These are phyloP conservation scores for Chromis chromis DNA, from an alignment of 2,797 vertebrate species.

Conservation along the genomic window DNA sequence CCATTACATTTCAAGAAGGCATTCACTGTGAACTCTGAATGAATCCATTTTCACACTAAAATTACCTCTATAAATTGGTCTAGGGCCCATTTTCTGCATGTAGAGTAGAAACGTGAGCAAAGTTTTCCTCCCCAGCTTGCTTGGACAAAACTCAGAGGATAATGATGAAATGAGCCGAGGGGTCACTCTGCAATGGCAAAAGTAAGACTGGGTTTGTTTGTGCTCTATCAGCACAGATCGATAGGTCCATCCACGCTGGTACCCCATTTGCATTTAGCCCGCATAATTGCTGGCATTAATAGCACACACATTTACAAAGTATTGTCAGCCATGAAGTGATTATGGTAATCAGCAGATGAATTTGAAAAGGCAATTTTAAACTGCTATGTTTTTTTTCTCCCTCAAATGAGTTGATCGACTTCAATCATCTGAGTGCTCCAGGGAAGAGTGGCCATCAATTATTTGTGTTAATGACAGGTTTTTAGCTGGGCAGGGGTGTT, in stretches of 20 bases:
- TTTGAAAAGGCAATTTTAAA: slow-evolving; percentile 75
- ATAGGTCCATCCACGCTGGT: slow-evolving; percentile 41
- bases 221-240: slow-evolving; percentile 53
- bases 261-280: slow-evolving; percentile 76
- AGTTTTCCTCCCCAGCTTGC: slow-evolving; percentile 45
- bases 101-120: slow-evolving; percentile 26
- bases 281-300: slow-evolving; percentile 82
- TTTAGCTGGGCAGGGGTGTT: slow-evolving; percentile 54
- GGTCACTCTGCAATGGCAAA: slow-evolving; percentile 23
- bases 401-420: slow-evolving; percentile 72
- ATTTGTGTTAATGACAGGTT: slow-evolving; percentile 67
- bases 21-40: slow-evolving; percentile 62
- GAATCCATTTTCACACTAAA: slow-evolving; percentile 63
- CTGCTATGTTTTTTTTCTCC: background rate
- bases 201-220: slow-evolving; percentile 46
- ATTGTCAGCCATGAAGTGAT: slow-evolving; percentile 81
- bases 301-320: slow-evolving; percentile 76
- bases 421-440: slow-evolving; percentile 60
- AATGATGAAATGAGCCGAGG: slow-evolving; percentile 36
- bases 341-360: slow-evolving; percentile 79
- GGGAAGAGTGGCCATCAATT: slow-evolving; percentile 62
- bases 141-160: slow-evolving; percentile 46
- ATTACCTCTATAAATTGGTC: slow-evolving; percentile 60
- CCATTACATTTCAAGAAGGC: slow-evolving; percentile 63
- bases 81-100: slow-evolving; percentile 36